Evolutionary conservation across 2,113 vertebrate species (phyloP).

Genomic region (Narcine bancroftii): DNA sequence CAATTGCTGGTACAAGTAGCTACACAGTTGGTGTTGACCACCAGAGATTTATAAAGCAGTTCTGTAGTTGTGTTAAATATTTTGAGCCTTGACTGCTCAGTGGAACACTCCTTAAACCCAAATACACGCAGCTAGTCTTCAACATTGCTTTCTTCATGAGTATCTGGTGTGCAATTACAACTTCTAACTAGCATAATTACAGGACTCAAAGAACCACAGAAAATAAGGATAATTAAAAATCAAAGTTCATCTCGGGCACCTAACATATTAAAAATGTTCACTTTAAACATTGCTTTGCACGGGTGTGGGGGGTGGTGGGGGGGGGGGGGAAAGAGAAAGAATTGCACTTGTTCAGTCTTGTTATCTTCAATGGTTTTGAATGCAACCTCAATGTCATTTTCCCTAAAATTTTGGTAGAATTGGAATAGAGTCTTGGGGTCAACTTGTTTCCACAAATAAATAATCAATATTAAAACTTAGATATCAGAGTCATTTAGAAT

Average conservation of each 20-base stretch:
- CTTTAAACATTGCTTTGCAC: neutral
- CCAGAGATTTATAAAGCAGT: slow-evolving; percentile 48
- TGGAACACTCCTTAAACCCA: neutral
- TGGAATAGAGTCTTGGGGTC: neutral
- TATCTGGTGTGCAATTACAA: no score
- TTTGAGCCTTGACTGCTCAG: neutral
- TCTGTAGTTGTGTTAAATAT: neutral
- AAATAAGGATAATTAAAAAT: slow-evolving; percentile 40
- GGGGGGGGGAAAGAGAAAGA: no score
- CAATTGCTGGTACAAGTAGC: slow-evolving; percentile 45
- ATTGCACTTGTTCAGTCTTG: neutral
- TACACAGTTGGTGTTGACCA: slow-evolving; percentile 49
- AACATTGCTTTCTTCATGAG: neutral
- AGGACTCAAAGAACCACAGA: slow-evolving; percentile 14
- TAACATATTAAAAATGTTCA: neutral
- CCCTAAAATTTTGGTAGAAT: no score
- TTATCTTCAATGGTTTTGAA: neutral
- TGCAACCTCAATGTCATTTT: no score
- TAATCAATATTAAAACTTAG: neutral
- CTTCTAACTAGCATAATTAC: neutral
- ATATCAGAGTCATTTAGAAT: no score
- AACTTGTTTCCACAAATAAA: neutral
- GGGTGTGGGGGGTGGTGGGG: no score
- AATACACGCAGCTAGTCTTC: neutral
- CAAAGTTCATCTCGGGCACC: neutral